Evolutionary conservation across 92 coral and sea anemone genomes (phyloP).

Genomic region (Parazoanthus swiftii): DNA sequence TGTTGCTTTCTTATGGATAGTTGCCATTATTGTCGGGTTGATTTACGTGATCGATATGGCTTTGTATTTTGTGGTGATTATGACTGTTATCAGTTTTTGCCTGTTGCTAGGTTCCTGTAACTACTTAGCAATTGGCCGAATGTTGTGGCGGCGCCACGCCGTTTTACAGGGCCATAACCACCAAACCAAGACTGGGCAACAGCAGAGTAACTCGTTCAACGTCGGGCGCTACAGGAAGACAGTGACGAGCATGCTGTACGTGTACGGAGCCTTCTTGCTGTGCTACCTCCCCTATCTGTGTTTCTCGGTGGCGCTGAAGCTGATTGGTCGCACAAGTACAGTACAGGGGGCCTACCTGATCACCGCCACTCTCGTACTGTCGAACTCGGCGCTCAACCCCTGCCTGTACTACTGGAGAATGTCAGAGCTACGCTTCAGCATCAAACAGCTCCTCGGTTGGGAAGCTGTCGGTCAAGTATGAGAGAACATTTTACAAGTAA

Average conservation of each 20-base stretch:
- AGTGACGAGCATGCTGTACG: conserved; percentile 56
- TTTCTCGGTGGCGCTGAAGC: conserved; percentile 44
- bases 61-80: conserved; percentile 49
- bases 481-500: no score
- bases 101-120: conserved; percentile 50
- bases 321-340: conserved; percentile 25
- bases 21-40: conserved; percentile 47
- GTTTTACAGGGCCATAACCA: conserved; percentile 49
- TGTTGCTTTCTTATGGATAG: conserved; percentile 49
- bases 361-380: conserved; percentile 22
- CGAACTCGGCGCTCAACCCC: conserved; percentile 30
- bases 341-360: conserved; percentile 19
- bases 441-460: conserved; percentile 19
- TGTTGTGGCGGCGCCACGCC: conserved; percentile 43
- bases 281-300: conserved; percentile 61
- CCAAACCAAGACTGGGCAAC: not conserved
- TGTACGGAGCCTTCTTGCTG: conserved; percentile 52
- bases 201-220: conserved; percentile 22
- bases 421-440: conserved; percentile 22
- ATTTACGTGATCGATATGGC: conserved; percentile 59
- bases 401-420: conserved; percentile 38
- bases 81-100: conserved; percentile 42
- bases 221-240: conserved; percentile 58
- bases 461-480: not conserved
- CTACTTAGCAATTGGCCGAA: conserved; percentile 55